These are phyloP conservation scores for Columba janthina DNA, from an alignment of 2,113 vertebrate species.

Conservation along the genomic window DNA sequence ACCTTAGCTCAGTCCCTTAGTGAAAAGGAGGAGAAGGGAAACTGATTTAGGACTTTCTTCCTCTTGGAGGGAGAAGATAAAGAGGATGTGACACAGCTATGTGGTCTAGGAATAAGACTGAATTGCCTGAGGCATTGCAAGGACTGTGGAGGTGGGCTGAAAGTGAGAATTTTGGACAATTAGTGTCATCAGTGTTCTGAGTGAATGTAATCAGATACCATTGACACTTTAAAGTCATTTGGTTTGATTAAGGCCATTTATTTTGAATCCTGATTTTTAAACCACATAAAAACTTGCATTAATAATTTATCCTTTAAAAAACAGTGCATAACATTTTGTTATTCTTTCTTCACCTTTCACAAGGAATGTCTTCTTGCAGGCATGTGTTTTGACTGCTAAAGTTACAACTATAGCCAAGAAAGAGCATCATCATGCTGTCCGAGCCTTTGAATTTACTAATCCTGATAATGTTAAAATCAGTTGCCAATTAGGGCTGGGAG, in stretches of 20 bases:
- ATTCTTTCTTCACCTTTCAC: not conserved
- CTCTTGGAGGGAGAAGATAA: not conserved
- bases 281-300: not conserved
- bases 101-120: not conserved
- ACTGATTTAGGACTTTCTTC: not conserved
- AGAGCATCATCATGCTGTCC: not conserved
- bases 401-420: not conserved
- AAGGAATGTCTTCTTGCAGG: not conserved
- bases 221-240: not conserved
- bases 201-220: not conserved
- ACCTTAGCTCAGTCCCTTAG: not conserved
- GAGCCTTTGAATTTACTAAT: not conserved
- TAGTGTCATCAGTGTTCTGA: not conserved
- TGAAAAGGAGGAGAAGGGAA: not conserved
- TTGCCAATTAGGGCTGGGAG: not conserved
- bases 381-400: not conserved
- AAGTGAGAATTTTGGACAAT: not conserved
- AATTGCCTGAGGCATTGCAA: not conserved
- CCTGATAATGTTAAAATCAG: not conserved
- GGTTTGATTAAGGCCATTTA: not conserved
- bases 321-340: not conserved
- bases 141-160: not conserved
- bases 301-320: not conserved
- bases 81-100: not conserved
- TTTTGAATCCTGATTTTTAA: not conserved